Evolutionary conservation across 2,113 vertebrate species (phyloP).

Genomic region (Onychostoma macrolepis): DNA sequence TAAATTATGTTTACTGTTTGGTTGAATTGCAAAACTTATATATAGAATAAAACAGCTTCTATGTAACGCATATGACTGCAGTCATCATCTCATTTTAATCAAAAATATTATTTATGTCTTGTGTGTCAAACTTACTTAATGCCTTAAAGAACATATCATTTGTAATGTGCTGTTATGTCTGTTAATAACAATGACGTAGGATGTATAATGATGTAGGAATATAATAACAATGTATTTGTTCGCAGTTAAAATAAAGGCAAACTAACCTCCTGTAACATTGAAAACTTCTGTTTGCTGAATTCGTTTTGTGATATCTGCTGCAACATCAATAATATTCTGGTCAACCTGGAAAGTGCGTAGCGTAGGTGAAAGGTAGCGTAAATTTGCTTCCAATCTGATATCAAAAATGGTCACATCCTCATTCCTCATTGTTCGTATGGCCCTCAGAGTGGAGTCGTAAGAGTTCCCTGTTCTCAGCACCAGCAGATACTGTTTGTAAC

Average conservation of each 20-base stretch:
- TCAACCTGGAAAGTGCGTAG: not conserved
- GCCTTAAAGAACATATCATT: not conserved
- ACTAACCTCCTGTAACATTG: not conserved
- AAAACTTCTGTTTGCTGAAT: constrained; percentile 60
- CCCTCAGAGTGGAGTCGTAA: constrained; percentile 62
- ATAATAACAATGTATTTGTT: too few relatives aligned
- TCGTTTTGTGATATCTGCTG: constrained; percentile 49
- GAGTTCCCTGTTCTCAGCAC: constrained; percentile 77
- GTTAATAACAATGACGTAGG: too few relatives aligned
- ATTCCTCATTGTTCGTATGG: constrained; percentile 66
- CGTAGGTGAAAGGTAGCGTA: not conserved
- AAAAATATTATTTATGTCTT: not conserved
- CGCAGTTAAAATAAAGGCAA: constrained; percentile 61
- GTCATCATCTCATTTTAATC: too few relatives aligned
- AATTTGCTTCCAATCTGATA: constrained; percentile 53
- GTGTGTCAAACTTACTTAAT: not conserved
- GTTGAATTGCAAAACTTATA: not conserved
- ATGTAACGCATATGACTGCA: not conserved
- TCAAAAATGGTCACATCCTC: constrained; percentile 73
- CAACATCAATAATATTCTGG: constrained; percentile 10
- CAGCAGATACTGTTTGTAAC: constrained; percentile 74
- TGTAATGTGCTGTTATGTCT: too few relatives aligned
- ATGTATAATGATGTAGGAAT: too few relatives aligned
- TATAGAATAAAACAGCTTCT: not conserved
- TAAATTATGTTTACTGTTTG: not conserved